Evolutionary conservation across 2,888 invertebrate genomes (phyloP).

Genomic region (Parnassius smintheus): DNA sequence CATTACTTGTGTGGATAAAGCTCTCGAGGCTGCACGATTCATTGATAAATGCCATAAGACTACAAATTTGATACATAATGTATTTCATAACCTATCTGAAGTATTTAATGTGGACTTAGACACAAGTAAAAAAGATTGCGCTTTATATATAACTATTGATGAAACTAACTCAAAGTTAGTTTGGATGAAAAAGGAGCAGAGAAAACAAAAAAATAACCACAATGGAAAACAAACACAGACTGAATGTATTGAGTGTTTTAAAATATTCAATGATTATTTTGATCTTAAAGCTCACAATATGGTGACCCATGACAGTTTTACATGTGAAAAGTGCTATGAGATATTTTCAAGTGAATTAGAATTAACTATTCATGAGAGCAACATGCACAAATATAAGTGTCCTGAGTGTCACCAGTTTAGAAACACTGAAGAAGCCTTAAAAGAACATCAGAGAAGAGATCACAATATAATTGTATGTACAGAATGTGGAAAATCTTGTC

Average conservation of each 20-base stretch:
- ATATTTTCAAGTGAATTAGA: conserved; percentile 41
- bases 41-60: conserved; percentile 48
- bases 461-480: conserved; percentile 57
- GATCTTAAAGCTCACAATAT: conserved; percentile 51
- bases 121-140: conserved; percentile 38
- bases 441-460: conserved; percentile 45
- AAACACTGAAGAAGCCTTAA: conserved; percentile 49
- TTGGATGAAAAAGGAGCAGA: conserved; percentile 42
- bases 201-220: conserved; percentile 28
- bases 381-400: conserved; percentile 47
- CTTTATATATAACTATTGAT: conserved; percentile 50
- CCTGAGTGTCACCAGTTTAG: conserved; percentile 45
- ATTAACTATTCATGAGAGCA: conserved; percentile 42
- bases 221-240: conserved; percentile 29
- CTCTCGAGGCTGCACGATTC: conserved; percentile 47
- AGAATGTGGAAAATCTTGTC: conserved; percentile 61
- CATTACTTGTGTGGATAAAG: conserved; percentile 51
- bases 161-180: conserved; percentile 49
- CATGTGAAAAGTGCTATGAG: conserved; percentile 54
- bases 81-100: conserved; percentile 49
- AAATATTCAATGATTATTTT: conserved; percentile 39
- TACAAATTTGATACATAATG: conserved; percentile 45
- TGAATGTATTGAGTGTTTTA: conserved; percentile 47
- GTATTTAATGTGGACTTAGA: conserved; percentile 44
- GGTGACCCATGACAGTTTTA: conserved; percentile 43